Conservation (phyloP, 1,140 invertebrate genomes). For the Pemphigus obesinymphae region DNA sequence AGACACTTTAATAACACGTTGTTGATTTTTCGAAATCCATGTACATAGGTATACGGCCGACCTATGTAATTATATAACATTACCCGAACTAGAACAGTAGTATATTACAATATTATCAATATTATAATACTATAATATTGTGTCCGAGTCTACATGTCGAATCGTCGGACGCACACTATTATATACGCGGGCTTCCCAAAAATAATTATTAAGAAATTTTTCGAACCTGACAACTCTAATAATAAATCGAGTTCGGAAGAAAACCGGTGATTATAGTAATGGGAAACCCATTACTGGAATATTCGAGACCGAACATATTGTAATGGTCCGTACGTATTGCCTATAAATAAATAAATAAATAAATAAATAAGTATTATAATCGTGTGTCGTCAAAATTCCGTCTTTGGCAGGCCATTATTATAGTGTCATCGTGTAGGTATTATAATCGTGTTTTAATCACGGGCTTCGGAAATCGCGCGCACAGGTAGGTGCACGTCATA, state of each 20-base stretch:
- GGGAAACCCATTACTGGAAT: constrained; percentile 9
- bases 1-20: constrained; percentile 21
- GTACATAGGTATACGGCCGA: too few relatives aligned
- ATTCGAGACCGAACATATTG: neutral
- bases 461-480: neutral
- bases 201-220: too few relatives aligned
- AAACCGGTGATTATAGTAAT: constrained; percentile 32
- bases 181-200: neutral
- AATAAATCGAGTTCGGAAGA: neutral
- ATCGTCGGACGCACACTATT: neutral
- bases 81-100: constrained; percentile 1
- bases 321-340: neutral
- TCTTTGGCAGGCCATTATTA: neutral
- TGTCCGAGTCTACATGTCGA: neutral
- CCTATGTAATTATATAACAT: constrained; percentile 23
- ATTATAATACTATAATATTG: too few relatives aligned
- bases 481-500: too few relatives aligned
- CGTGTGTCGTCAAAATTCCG: neutral
- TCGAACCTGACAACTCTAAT: neutral
- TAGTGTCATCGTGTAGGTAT: neutral
- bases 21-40: constrained; percentile 1
- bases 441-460: constrained; percentile 13
- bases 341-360: too few relatives aligned
- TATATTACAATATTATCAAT: too few relatives aligned
- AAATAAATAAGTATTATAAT: too few relatives aligned